These are phyloP conservation scores for Meliscaeva auricollis DNA, from an alignment of 2,888 invertebrate species.

Conservation along the genomic window DNA sequence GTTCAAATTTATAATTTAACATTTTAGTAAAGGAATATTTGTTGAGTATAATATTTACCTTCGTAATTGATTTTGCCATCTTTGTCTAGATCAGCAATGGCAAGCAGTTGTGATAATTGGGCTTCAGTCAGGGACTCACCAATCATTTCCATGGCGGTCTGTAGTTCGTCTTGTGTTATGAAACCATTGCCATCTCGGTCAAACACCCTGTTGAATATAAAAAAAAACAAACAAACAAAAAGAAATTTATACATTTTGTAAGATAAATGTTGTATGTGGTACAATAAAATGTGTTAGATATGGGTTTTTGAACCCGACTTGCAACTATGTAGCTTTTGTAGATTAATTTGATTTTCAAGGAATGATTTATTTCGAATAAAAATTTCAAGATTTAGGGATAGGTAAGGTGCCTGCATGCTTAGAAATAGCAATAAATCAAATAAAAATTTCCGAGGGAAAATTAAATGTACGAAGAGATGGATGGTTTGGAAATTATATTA, in stretches of 20 bases:
- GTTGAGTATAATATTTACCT: conserved; percentile 88
- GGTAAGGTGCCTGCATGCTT: too few relatives aligned
- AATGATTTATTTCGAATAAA: background rate
- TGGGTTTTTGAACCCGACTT: background rate
- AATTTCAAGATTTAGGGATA: too few relatives aligned
- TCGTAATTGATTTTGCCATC: conserved; percentile 93
- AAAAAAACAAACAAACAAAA: conserved; percentile 11
- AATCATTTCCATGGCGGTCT: conserved; percentile 92
- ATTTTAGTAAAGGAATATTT: too few relatives aligned
- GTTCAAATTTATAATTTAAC: background rate
- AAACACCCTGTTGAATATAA: conserved; percentile 88
- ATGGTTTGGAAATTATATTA: too few relatives aligned
- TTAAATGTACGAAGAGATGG: too few relatives aligned
- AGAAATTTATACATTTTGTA: background rate
- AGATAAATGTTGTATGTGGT: background rate
- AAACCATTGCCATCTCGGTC: conserved; percentile 96
- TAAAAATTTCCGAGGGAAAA: too few relatives aligned
- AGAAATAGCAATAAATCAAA: too few relatives aligned
- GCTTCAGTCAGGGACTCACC: conserved; percentile 91
- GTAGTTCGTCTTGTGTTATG: conserved; percentile 92
- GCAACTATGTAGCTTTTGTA: background rate
- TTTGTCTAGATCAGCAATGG: conserved; percentile 91
- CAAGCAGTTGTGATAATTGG: conserved; percentile 90
- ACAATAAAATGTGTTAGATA: background rate
- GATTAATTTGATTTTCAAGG: background rate